A percentile compares a stretch with the other conserved stretches of the same genome.
phyloP scores from a whole-genome alignment of 1,140 invertebrate species.

The Stegodyphus mimosarum region DNA sequence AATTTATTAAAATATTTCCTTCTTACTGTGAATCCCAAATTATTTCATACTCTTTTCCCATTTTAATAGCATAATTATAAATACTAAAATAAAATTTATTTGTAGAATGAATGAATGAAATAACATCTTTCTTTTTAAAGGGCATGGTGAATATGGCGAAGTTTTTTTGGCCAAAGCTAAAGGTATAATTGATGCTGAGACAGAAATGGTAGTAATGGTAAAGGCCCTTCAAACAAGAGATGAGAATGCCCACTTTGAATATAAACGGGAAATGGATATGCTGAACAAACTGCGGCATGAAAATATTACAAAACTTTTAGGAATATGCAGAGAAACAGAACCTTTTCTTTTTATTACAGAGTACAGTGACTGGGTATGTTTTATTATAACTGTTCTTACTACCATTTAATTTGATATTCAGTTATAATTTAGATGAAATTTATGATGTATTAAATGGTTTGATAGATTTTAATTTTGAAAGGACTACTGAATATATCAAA shows the following conservation, averaged over 20 bases:
- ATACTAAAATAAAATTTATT: too few species aligned
- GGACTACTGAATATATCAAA: too few species aligned
- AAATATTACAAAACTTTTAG: conserved; percentile 81
- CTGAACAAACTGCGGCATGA: conserved; percentile 83
- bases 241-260: conserved; percentile 81
- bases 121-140: conserved; percentile 66
- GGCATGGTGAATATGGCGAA: conserved; percentile 91
- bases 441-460: not conserved
- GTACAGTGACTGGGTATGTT: conserved; percentile 85
- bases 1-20: too few species aligned
- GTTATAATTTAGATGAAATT: not conserved
- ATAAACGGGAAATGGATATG: conserved; percentile 87
- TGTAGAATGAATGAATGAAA: too few species aligned
- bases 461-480: not conserved
- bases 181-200: conserved; percentile 60
- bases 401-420: not conserved
- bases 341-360: conserved; percentile 91
- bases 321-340: conserved; percentile 83
- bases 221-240: conserved; percentile 82
- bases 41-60: too few species aligned
- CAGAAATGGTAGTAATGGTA: conserved; percentile 75
- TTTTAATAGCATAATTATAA: too few species aligned
- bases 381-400: not conserved
- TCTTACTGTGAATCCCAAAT: too few species aligned
- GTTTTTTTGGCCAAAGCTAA: conserved; percentile 81